phyloP scores from a whole-genome alignment of 2,113 vertebrate genomes.

The Formicarius rufipectus region DNA sequence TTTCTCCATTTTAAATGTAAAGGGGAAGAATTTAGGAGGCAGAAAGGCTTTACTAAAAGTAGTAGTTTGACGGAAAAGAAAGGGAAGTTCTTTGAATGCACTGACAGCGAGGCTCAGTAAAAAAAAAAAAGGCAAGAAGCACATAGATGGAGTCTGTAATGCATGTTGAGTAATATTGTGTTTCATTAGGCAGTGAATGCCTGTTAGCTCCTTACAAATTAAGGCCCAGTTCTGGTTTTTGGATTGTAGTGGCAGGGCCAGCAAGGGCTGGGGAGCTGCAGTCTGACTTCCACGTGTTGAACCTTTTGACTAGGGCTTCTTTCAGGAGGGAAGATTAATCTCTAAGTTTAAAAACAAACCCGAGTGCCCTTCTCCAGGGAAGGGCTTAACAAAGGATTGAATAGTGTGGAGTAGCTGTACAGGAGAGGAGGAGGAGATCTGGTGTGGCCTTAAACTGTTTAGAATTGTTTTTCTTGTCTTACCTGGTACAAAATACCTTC shows the following conservation, averaged over 20 bases:
- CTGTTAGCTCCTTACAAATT: conserved; percentile 51
- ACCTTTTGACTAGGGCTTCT: background rate
- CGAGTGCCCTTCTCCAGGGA: background rate
- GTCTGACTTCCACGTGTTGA: background rate
- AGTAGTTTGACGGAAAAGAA: background rate
- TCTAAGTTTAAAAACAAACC: background rate
- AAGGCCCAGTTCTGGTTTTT: background rate
- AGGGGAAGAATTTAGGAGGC: background rate
- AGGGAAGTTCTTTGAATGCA: background rate
- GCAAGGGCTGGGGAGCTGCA: background rate
- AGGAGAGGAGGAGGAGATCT: background rate
- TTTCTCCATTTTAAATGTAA: background rate
- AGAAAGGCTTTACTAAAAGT: background rate
- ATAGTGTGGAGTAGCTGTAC: background rate
- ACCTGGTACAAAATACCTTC: background rate
- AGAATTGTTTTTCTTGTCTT: background rate
- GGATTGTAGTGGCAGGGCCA: background rate
- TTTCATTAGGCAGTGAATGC: conserved; percentile 64
- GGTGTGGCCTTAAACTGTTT: background rate
- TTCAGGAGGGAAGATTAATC: background rate
- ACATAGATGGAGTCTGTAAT: conserved; percentile 32
- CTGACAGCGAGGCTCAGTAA: background rate
- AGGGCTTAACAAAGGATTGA: background rate
- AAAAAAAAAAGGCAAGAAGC: background rate
- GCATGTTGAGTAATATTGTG: conserved; percentile 4